phyloP scores from a whole-genome alignment of 2,113 vertebrate genomes.

The Nansenia antarctica region DNA sequence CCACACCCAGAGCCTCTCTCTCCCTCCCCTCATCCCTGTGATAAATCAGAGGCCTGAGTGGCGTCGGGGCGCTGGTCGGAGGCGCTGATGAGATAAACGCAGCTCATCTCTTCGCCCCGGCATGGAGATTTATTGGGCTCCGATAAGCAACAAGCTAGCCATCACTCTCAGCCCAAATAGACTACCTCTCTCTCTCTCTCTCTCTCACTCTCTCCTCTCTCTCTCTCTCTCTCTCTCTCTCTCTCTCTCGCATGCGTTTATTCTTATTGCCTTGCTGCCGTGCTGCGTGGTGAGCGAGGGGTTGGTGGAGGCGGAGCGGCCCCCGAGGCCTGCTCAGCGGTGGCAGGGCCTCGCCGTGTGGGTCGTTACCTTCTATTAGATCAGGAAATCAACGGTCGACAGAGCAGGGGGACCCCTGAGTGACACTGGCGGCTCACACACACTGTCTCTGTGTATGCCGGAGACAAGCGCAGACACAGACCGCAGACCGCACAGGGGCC shows the following conservation, averaged over 20 bases:
- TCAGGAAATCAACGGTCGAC: slow-evolving; percentile 85
- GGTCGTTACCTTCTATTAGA: slow-evolving; percentile 93
- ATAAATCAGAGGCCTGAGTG: slow-evolving; percentile 80
- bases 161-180: slow-evolving; percentile 88
- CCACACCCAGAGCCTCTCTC: slow-evolving; percentile 78
- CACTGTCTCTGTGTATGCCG: slow-evolving; percentile 77
- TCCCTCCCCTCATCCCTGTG: slow-evolving; percentile 61
- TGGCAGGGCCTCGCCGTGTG: slow-evolving; percentile 60
- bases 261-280: slow-evolving; percentile 87
- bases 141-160: slow-evolving; percentile 88
- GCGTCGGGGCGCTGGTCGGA: too few relatives aligned
- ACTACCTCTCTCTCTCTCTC: slow-evolving; percentile 66
- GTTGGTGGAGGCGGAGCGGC: slow-evolving; percentile 35
- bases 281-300: slow-evolving; percentile 74
- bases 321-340: slow-evolving; percentile 49
- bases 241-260: slow-evolving; percentile 87
- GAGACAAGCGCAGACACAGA: neutral
- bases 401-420: slow-evolving; percentile 62
- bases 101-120: slow-evolving; percentile 88
- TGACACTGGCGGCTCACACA: slow-evolving; percentile 82
- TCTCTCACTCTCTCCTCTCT: slow-evolving; percentile 24
- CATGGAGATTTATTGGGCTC: slow-evolving; percentile 95
- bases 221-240: slow-evolving; percentile 72
- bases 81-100: slow-evolving; percentile 89
- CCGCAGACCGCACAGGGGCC: neutral